Evolutionary conservation across 1,140 invertebrate genomes (phyloP).

Genomic region (Cyphomyrmex costatus): DNA sequence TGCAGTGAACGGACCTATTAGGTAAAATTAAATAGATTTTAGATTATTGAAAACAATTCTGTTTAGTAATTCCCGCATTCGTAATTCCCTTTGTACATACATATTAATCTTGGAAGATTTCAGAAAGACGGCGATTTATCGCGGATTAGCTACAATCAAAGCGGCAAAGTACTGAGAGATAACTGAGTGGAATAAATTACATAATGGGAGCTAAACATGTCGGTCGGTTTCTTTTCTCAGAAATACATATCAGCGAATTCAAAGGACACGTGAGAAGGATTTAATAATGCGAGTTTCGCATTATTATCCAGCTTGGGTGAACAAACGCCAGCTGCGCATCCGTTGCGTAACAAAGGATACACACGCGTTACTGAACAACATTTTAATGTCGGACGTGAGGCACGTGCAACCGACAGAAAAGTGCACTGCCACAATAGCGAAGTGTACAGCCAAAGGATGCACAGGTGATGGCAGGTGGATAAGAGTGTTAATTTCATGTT

Average conservation of each 20-base stretch:
- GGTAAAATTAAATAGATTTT: neutral
- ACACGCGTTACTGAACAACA: neutral
- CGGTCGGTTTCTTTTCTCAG: neutral
- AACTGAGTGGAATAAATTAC: conserved; percentile 8
- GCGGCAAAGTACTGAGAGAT: neutral
- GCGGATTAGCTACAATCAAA: conserved; percentile 9
- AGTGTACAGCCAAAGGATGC: neutral
- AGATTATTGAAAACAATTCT: neutral
- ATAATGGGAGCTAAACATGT: neutral
- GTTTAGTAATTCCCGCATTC: conserved; percentile 9
- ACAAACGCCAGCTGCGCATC: neutral
- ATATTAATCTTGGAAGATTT: neutral
- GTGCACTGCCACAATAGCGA: neutral
- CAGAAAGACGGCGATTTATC: conserved; percentile 2
- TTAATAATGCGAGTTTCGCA: conserved; percentile 36
- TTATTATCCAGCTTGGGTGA: neutral
- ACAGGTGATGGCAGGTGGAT: neutral
- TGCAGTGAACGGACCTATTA: neutral
- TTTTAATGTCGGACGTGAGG: conserved; percentile 27
- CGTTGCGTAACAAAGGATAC: conserved; percentile 30
- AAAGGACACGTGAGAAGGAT: neutral
- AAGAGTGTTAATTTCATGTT: conserved; percentile 42
- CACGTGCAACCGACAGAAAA: conserved; percentile 29
- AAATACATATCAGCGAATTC: neutral
- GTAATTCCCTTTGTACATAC: conserved; percentile 4